Evolutionary conservation across 2,888 invertebrate species (phyloP).

Genomic region (Tenthredo notha): DNA sequence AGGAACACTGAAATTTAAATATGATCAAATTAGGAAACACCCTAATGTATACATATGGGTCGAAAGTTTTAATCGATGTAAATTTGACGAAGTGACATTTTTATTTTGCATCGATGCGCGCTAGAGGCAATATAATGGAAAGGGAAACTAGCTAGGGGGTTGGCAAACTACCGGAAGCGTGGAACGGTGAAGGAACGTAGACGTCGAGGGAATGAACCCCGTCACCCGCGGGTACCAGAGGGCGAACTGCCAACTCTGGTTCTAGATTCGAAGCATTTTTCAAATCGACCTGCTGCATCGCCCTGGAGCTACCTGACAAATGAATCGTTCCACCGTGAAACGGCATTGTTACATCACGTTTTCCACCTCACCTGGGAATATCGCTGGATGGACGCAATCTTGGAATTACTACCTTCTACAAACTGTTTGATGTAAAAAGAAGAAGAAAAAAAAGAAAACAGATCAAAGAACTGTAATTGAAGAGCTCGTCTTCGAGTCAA

Average conservation of each 20-base stretch:
- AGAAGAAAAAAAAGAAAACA: not conserved
- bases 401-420: conserved; percentile 38
- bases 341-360: conserved; percentile 54
- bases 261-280: conserved; percentile 66
- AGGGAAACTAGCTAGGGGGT: conserved; percentile 28
- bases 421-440: not conserved
- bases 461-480: not conserved
- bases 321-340: conserved; percentile 57
- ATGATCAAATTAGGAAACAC: no score
- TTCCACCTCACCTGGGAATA: conserved; percentile 41
- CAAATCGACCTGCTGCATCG: conserved; percentile 65
- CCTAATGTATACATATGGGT: no score
- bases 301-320: conserved; percentile 55
- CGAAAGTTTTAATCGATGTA: not conserved
- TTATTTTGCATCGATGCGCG: conserved; percentile 19
- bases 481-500: not conserved
- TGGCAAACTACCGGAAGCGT: conserved; percentile 24
- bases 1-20: no score
- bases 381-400: conserved; percentile 30
- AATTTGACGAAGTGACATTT: conserved; percentile 34
- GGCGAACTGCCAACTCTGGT: conserved; percentile 73
- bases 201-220: conserved; percentile 20
- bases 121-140: not conserved
- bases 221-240: conserved; percentile 58
- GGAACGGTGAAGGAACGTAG: not conserved